Conservation (phyloP, 2,113 vertebrate genomes). For the Propithecus coquereli region DNA sequence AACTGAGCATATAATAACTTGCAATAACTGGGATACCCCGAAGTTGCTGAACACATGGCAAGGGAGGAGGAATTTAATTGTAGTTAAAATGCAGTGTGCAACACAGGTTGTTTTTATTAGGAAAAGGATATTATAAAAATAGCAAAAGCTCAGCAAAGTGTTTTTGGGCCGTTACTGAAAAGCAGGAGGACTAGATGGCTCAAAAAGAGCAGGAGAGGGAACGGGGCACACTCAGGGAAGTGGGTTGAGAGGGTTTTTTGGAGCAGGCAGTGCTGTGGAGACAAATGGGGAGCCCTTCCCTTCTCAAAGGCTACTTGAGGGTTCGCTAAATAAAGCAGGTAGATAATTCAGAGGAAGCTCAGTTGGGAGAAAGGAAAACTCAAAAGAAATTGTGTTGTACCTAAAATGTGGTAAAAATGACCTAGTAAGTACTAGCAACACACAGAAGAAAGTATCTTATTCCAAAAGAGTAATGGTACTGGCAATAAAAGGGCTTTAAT, state of each 20-base stretch:
- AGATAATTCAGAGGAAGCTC: conserved; percentile 10
- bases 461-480: not conserved
- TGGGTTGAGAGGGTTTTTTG: not conserved
- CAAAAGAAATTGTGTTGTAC: not conserved
- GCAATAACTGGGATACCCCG: not conserved
- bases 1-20: conserved; percentile 59
- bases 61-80: not conserved
- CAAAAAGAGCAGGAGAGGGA: not conserved
- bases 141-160: not conserved
- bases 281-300: not conserved
- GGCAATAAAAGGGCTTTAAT: not conserved
- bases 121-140: not conserved
- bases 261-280: not conserved
- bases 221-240: not conserved
- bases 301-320: not conserved
- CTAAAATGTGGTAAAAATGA: not conserved
- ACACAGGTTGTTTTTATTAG: conserved; percentile 37
- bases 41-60: conserved; percentile 14
- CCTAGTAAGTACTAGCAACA: not conserved
- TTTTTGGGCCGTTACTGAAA: not conserved
- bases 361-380: not conserved
- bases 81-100: conserved; percentile 22
- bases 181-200: not conserved
- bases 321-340: not conserved
- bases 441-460: not conserved